phyloP scores from a whole-genome alignment of 2,888 invertebrate genomes.

The Ceramica pisi region DNA sequence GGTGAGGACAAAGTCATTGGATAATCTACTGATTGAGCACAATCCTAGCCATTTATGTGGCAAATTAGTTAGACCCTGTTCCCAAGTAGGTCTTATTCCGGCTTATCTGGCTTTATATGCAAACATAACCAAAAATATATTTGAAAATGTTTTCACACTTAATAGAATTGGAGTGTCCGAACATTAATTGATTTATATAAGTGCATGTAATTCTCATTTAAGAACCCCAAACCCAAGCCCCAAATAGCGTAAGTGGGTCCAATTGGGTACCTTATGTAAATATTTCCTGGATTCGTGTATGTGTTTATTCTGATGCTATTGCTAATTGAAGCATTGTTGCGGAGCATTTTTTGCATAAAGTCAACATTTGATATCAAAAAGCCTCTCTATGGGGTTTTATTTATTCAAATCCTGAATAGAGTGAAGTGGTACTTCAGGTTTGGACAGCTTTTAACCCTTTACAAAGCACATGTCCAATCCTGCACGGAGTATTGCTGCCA shows the following conservation, averaged over 20 bases:
- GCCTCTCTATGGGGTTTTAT: not conserved
- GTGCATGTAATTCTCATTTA: not conserved
- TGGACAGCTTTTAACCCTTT: too few relatives aligned
- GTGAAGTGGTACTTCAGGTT: too few relatives aligned
- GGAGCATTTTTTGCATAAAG: not conserved
- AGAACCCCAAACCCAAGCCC: not conserved
- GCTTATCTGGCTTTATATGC: slow-evolving; percentile 52
- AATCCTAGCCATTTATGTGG: slow-evolving; percentile 54
- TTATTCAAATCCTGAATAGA: too few relatives aligned
- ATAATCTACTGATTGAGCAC: slow-evolving; percentile 53
- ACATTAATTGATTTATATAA: slow-evolving; percentile 11
- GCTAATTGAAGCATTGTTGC: not conserved
- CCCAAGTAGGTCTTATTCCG: slow-evolving; percentile 51
- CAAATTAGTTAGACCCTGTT: slow-evolving; percentile 57
- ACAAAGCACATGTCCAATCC: too few relatives aligned
- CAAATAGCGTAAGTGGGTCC: too few relatives aligned
- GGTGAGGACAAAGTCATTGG: slow-evolving; percentile 45
- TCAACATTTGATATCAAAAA: slow-evolving; percentile 2
- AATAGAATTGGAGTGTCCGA: slow-evolving; percentile 9
- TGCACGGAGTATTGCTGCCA: too few relatives aligned
- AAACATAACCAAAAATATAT: slow-evolving; percentile 42
- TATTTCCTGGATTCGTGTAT: not conserved
- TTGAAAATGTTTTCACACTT: slow-evolving; percentile 48
- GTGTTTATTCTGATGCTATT: not conserved
- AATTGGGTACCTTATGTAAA: slow-evolving; percentile 3